phyloP scores from a whole-genome alignment of 92 coral and sea anemone species.

The Zoanthus sansibaricus region DNA sequence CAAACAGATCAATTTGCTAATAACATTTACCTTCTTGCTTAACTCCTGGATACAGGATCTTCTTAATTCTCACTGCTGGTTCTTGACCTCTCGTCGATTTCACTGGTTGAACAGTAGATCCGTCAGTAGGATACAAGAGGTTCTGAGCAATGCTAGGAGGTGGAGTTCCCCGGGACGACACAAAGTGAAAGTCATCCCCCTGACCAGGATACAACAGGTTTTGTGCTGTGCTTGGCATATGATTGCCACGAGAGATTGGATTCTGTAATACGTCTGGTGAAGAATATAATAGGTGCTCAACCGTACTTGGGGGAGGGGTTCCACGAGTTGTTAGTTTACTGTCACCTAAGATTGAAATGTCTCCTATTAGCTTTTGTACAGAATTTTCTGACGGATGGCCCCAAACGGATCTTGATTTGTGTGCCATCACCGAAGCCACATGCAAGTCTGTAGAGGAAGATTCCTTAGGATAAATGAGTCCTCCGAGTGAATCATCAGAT shows the following conservation, averaged over 20 bases:
- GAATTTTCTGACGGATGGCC: constrained; percentile 82
- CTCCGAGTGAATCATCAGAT: constrained; percentile 41
- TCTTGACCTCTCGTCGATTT: constrained; percentile 86
- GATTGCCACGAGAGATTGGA: constrained; percentile 65
- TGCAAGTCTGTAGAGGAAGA: constrained; percentile 7
- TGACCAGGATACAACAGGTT: constrained; percentile 68
- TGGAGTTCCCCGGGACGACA: constrained; percentile 74
- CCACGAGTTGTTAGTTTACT: constrained; percentile 70
- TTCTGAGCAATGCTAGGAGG: constrained; percentile 82
- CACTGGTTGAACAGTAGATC: constrained; percentile 36
- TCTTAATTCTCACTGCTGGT: constrained; percentile 76
- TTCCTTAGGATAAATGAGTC: constrained; percentile 21
- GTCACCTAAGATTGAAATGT: constrained; percentile 64
- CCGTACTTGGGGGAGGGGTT: constrained; percentile 74
- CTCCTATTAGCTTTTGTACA: constrained; percentile 74
- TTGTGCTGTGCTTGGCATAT: constrained; percentile 77
- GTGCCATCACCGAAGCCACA: constrained; percentile 47
- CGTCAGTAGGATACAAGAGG: constrained; percentile 76
- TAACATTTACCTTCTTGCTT: constrained; percentile 58
- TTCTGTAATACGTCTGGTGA: not conserved
- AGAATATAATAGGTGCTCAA: constrained; percentile 59
- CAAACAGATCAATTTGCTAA: too few relatives aligned
- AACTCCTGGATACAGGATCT: constrained; percentile 76
- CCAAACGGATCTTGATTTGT: constrained; percentile 75
- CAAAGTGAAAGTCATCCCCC: constrained; percentile 16